phyloP scores from a whole-genome alignment of 2,797 vertebrate species.

The Cossypha caffra region DNA sequence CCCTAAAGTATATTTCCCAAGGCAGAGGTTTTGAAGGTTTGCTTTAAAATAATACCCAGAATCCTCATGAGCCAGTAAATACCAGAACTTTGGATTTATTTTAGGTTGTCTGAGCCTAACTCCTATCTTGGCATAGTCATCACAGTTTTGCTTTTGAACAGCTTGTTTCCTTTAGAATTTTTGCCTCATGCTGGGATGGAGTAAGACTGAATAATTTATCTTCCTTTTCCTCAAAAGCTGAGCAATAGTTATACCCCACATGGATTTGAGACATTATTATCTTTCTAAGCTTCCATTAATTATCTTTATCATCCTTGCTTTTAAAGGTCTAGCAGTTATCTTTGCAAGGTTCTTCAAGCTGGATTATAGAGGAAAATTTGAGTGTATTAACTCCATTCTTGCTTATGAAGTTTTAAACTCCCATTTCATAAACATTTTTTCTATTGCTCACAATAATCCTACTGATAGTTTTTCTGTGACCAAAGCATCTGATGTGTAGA shows the following conservation, averaged over 20 bases:
- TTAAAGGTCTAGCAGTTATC: constrained; percentile 56
- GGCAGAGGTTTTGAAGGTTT: neutral
- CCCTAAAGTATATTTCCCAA: neutral
- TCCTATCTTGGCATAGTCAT: constrained; percentile 35
- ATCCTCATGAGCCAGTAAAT: neutral
- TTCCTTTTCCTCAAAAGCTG: constrained; percentile 59
- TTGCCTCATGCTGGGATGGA: constrained; percentile 37
- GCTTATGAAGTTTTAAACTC: constrained; percentile 21
- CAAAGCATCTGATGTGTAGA: neutral
- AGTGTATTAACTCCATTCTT: constrained; percentile 22
- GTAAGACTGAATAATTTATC: constrained; percentile 60
- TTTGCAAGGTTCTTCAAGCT: constrained; percentile 36
- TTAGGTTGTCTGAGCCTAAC: neutral
- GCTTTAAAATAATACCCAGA: neutral
- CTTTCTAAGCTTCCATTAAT: constrained; percentile 60
- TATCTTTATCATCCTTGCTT: constrained; percentile 61
- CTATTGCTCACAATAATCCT: neutral
- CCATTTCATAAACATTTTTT: constrained; percentile 17
- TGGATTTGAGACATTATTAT: constrained; percentile 57
- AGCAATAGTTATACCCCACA: constrained; percentile 37
- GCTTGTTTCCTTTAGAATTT: constrained; percentile 60
- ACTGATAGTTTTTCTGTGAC: neutral
- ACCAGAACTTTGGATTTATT: constrained; percentile 7
- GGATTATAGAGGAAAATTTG: constrained; percentile 12
- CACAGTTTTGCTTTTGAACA: constrained; percentile 55